A percentile compares a stretch with the other conserved stretches of the same genome.
phyloP scores from a whole-genome alignment of 2,113 vertebrate genomes.

The Urocitellus parryii region DNA sequence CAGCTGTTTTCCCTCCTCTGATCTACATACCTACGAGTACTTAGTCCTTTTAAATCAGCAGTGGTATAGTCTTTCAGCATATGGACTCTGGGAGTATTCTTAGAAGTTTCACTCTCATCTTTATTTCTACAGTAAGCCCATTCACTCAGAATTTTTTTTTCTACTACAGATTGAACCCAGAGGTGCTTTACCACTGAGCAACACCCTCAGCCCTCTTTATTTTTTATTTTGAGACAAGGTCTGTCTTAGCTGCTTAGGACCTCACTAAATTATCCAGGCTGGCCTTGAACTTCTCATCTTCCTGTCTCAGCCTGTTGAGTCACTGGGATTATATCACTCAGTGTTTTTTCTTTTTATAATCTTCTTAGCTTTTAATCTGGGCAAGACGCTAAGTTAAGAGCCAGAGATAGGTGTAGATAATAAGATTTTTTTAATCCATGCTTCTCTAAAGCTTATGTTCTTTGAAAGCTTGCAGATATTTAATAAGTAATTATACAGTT shows the following conservation, averaged over 20 bases:
- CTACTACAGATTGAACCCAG: too few species aligned
- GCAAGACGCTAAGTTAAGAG: background rate
- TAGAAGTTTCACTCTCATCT: background rate
- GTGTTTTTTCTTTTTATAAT: too few species aligned
- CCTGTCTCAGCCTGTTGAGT: too few species aligned
- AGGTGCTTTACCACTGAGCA: too few species aligned
- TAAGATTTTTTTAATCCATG: background rate
- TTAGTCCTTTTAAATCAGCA: background rate
- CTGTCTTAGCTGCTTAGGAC: too few species aligned
- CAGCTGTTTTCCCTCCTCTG: background rate
- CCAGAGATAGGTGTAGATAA: background rate
- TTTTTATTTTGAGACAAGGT: too few species aligned
- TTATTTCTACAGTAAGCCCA: background rate
- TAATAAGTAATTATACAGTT: background rate
- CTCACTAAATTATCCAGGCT: too few species aligned
- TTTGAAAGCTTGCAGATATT: background rate
- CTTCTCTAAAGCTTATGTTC: background rate
- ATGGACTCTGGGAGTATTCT: background rate
- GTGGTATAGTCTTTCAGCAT: background rate
- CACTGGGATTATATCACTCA: too few species aligned
- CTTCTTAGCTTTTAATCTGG: background rate
- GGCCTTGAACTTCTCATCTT: too few species aligned
- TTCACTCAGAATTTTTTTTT: background rate
- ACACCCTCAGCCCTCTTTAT: too few species aligned
- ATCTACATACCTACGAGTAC: background rate